These are phyloP conservation scores for Phallusia fumigata DNA, from an alignment of 23 tunicate species.

Conservation along the genomic window DNA sequence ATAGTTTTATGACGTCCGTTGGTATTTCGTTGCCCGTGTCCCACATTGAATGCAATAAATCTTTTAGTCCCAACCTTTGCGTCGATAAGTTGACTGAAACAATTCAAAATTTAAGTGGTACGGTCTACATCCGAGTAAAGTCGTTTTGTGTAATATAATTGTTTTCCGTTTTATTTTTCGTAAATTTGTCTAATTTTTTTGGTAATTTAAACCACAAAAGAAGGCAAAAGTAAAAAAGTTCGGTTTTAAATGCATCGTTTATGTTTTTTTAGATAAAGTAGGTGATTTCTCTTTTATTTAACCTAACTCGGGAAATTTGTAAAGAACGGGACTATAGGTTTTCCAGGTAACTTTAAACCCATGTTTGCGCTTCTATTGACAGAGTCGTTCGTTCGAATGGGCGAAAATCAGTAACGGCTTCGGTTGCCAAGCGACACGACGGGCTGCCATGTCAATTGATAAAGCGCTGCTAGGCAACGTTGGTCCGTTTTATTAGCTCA, in stretches of 20 bases:
- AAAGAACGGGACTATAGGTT: too few species aligned
- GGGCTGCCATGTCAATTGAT: constrained; percentile 94
- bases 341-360: not conserved
- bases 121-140: too few species aligned
- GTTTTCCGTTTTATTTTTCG: not conserved
- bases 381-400: constrained; percentile 1
- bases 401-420: constrained; percentile 2
- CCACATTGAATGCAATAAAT: not conserved
- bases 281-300: too few species aligned
- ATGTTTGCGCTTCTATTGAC: not conserved
- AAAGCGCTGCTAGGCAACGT: constrained; percentile 84
- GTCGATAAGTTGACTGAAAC: too few species aligned
- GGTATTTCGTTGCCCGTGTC: not conserved
- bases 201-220: too few species aligned
- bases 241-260: too few species aligned
- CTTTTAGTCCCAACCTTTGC: not conserved
- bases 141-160: too few species aligned
- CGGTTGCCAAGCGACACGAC: constrained; percentile 69
- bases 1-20: constrained; percentile 11
- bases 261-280: too few species aligned
- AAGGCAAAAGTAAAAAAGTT: too few species aligned
- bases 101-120: too few species aligned
- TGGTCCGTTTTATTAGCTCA: constrained; percentile 61
- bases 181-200: not conserved
- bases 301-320: too few species aligned